Evolutionary conservation across 2,888 invertebrate genomes (phyloP).

Genomic region (Eristalis tenax): DNA sequence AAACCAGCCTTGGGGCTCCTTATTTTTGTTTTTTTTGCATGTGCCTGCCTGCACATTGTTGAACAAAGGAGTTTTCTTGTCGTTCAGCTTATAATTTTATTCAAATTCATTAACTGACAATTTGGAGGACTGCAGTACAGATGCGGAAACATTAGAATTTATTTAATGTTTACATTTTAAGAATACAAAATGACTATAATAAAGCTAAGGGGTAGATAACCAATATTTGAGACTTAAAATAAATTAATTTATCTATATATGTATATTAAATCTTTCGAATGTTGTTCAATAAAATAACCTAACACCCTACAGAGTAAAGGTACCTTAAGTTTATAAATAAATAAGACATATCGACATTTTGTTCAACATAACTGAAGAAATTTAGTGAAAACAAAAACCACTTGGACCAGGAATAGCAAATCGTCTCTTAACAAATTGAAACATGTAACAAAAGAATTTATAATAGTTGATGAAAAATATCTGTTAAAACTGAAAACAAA

Average conservation of each 20-base stretch:
- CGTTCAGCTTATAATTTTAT: background rate
- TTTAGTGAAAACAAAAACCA: conserved; percentile 12
- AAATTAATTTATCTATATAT: conserved; percentile 16
- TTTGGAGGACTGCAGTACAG: background rate
- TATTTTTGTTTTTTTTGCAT: too few species aligned
- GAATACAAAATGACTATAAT: background rate
- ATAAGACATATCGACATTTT: conserved; percentile 58
- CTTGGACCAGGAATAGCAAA: conserved; percentile 58
- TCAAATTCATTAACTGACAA: background rate
- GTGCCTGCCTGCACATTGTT: too few species aligned
- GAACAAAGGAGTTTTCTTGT: too few species aligned
- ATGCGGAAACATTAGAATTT: background rate
- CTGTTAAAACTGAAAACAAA: background rate
- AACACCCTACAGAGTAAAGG: background rate
- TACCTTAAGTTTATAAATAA: conserved; percentile 19
- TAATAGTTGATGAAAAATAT: background rate
- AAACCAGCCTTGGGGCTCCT: too few species aligned
- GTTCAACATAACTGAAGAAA: conserved; percentile 6
- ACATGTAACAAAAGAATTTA: conserved; percentile 1
- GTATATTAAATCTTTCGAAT: background rate
- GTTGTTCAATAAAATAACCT: conserved; percentile 17
- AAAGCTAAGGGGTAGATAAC: background rate
- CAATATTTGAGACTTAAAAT: conserved; percentile 4
- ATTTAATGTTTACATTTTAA: background rate
- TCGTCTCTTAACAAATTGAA: conserved; percentile 17